phyloP scores from a whole-genome alignment of 1,140 invertebrate genomes.

The Trypoxylus dichotomus region DNA sequence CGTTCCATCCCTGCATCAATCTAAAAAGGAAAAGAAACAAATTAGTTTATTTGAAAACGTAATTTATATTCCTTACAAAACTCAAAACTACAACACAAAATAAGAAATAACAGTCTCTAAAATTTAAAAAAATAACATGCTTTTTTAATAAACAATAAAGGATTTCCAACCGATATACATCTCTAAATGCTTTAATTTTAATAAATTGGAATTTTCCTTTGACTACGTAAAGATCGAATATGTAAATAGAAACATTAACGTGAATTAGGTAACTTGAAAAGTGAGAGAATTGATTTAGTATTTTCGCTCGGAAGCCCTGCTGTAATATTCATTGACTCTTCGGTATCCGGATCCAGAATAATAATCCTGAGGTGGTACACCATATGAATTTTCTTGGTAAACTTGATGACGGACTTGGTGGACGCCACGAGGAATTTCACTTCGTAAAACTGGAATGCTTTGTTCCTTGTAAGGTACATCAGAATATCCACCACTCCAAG shows the following conservation, averaged over 20 bases:
- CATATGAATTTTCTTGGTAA: neutral
- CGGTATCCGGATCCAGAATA: neutral
- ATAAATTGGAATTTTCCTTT: too few species aligned
- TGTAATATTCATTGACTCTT: neutral
- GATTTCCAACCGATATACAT: too few species aligned
- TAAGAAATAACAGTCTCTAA: too few species aligned
- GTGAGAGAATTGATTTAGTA: neutral
- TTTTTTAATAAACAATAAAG: too few species aligned
- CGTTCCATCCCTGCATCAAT: neutral
- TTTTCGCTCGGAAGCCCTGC: neutral
- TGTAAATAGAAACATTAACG: neutral
- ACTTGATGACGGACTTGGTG: neutral
- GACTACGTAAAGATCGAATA: too few species aligned
- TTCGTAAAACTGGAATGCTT: neutral
- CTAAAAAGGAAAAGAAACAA: conserved; percentile 14
- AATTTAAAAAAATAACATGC: too few species aligned
- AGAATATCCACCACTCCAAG: neutral
- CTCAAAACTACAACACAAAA: neutral
- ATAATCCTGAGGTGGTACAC: neutral
- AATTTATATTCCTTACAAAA: neutral
- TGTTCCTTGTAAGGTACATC: neutral
- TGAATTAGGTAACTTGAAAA: neutral
- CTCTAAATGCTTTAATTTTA: too few species aligned
- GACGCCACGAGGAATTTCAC: neutral
- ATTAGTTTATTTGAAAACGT: neutral